These are phyloP conservation scores for Mythimna pallens DNA, from an alignment of 2,888 invertebrate genomes.

Conservation along the genomic window DNA sequence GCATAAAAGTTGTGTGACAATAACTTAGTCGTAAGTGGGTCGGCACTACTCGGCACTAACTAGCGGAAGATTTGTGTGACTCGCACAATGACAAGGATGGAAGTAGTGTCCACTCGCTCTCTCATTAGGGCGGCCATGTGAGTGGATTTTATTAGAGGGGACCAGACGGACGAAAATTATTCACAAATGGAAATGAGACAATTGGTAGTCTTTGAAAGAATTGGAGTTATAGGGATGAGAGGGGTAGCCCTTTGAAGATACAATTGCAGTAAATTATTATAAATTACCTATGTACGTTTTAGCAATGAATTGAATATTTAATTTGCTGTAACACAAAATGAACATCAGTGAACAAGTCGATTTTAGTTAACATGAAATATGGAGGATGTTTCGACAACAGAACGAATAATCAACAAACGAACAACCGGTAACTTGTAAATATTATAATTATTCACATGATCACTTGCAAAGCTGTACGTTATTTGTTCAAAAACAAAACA, in stretches of 20 bases:
- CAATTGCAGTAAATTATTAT: slow-evolving; percentile 16
- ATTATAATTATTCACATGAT: not conserved
- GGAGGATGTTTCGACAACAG: too few species aligned
- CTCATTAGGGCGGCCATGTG: slow-evolving; percentile 57
- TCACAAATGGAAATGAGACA: slow-evolving; percentile 64
- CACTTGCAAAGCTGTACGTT: not conserved
- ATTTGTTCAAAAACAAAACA: not conserved
- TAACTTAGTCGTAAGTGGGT: slow-evolving; percentile 69
- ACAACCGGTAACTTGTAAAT: too few species aligned
- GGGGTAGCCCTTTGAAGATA: slow-evolving; percentile 44
- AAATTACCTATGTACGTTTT: not conserved
- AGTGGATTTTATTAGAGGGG: slow-evolving; percentile 62
- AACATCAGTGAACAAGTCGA: not conserved
- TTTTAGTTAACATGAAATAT: too few species aligned
- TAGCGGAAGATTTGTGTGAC: slow-evolving; percentile 71
- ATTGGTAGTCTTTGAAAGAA: slow-evolving; percentile 59
- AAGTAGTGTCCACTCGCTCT: slow-evolving; percentile 31
- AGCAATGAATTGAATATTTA: not conserved
- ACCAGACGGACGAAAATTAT: slow-evolving; percentile 56
- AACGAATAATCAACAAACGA: not conserved
- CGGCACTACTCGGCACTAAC: slow-evolving; percentile 66
- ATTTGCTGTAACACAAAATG: not conserved
- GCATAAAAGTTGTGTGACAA: slow-evolving; percentile 70
- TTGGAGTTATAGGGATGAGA: slow-evolving; percentile 33
- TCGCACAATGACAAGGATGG: slow-evolving; percentile 13